Evolutionary conservation across 2,888 invertebrate genomes (phyloP), one percentile per base, ranked within the genome.

Genomic region (Pseudanteris insignis): DNA sequence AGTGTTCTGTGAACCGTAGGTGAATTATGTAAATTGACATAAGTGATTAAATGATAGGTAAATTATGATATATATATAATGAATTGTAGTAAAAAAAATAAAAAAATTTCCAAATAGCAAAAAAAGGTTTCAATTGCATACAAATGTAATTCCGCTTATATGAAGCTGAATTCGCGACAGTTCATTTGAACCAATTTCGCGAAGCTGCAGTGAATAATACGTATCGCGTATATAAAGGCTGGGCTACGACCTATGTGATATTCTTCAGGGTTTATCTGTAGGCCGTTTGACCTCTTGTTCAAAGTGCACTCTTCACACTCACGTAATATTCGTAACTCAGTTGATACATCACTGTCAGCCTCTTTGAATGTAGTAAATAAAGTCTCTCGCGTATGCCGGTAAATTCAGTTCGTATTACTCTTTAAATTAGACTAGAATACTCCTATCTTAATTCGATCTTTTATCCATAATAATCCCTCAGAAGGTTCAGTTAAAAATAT

Each of bases 201-300:
- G 18, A 29, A 9, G 43, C 6, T 4, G n/a, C 34, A 34, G 28
- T 34, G 34, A 28, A 38, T 32, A 13, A 48, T 48, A 48, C 37
- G 30, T 24, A 10, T 36, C 9, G 10, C 9, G 30, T 30, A 14
- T 24, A 43, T 46, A 28, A 46, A 30, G 32, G 21, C n/a, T n/a
- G 33, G 40, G 24, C 28, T 44, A 33, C 46, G 46, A 54, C 44
- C 54, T 54, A 33, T 29, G 14, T 34, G 55, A 46, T 40, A 55
- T 55, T 38, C 43, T 46, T 38, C 32, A 48, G 43, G 48, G 57
- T 48, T 57, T 41, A 48, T 57, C 57, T 57, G 32, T 41, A 12
- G 11, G 15, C 21, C 15, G 25, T 43, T 12, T 55, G 55, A 47
- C 47, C 47, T 43, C 32, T 37, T 14, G 44, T 37, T 18, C 44